Percentiles rank a stretch among this genome's conserved stretches.
Conservation (phyloP, 2,888 invertebrate genomes). For the Hirtodrosophila alboralis region DNA sequence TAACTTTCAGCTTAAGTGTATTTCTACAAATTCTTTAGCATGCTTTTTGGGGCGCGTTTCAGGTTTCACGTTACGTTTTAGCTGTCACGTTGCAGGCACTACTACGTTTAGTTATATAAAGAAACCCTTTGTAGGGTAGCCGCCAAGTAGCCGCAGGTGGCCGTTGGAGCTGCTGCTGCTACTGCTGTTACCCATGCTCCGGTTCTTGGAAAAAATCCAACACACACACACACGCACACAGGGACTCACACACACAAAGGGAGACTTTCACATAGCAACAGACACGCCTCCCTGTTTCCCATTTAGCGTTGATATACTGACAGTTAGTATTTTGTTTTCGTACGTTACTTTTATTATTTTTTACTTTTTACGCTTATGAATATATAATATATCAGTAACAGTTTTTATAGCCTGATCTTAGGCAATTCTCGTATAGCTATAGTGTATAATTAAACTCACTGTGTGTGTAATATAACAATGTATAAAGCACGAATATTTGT, state of each 20-base stretch:
- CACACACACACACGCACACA: conserved; percentile 12
- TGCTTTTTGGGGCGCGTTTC: conserved; percentile 21
- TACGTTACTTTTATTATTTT: conserved; percentile 10
- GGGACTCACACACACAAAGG: conserved; percentile 5
- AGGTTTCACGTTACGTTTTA: conserved; percentile 15
- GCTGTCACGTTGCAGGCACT: conserved; percentile 49
- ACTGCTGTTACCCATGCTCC: conserved; percentile 31
- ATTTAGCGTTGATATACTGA: conserved; percentile 23
- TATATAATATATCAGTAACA: too few relatives aligned
- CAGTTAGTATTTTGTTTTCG: conserved; percentile 31
- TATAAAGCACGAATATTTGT: conserved; percentile 57
- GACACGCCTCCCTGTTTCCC: conserved; percentile 31
- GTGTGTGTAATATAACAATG: conserved; percentile 51
- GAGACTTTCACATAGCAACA: conserved; percentile 23
- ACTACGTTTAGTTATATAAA: conserved; percentile 48
- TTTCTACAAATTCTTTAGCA: conserved; percentile 11
- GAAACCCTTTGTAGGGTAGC: conserved; percentile 35
- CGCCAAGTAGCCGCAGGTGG: conserved; percentile 72
- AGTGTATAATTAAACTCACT: conserved; percentile 25
- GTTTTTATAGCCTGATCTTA: conserved; percentile 9
- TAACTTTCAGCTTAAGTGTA: conserved; percentile 16
- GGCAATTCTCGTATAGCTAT: conserved; percentile 19
- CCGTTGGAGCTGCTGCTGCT: conserved; percentile 41
- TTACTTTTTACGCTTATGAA: conserved; percentile 17
- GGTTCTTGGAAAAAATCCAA: conserved; percentile 62